phyloP scores from a whole-genome alignment of 1,140 invertebrate species.

The Arion vulgaris region DNA sequence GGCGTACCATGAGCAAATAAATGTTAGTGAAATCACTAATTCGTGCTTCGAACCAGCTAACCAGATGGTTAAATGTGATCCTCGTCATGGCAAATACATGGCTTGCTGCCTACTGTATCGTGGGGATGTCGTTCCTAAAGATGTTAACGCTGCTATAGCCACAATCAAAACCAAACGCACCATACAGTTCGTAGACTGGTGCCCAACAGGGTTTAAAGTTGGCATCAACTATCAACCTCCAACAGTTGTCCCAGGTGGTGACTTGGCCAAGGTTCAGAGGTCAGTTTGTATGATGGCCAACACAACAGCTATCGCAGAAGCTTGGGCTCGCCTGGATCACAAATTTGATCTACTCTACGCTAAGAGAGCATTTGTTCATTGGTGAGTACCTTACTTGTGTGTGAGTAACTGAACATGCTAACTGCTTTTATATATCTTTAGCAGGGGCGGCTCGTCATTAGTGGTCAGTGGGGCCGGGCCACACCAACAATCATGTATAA shows the following conservation, averaged over 20 bases:
- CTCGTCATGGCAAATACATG: conserved; percentile 19
- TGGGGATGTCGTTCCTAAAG: conserved; percentile 8
- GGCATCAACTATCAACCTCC: conserved; percentile 20
- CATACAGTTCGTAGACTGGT: conserved; percentile 23
- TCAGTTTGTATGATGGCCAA: neutral
- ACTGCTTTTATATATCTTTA: too few relatives aligned
- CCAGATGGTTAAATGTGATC: conserved; percentile 22
- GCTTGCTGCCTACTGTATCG: conserved; percentile 15
- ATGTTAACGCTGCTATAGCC: conserved; percentile 24
- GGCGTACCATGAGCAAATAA: conserved; percentile 68
- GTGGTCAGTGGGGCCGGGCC: too few relatives aligned
- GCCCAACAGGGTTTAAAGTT: conserved; percentile 22
- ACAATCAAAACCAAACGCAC: conserved; percentile 82
- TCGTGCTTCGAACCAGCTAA: conserved; percentile 10
- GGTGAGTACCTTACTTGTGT: too few relatives aligned
- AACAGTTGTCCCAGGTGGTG: neutral
- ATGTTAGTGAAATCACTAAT: conserved; percentile 80
- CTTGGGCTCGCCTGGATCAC: conserved; percentile 9
- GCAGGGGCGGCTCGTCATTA: too few relatives aligned
- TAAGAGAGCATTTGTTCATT: conserved; percentile 12
- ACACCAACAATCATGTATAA: too few relatives aligned
- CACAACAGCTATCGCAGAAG: conserved; percentile 5
- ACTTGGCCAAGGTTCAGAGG: conserved; percentile 16
- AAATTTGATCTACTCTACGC: conserved; percentile 18
- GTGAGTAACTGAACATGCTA: too few relatives aligned